Conservation (phyloP, 2,113 vertebrate genomes). For the Martes martes region DNA sequence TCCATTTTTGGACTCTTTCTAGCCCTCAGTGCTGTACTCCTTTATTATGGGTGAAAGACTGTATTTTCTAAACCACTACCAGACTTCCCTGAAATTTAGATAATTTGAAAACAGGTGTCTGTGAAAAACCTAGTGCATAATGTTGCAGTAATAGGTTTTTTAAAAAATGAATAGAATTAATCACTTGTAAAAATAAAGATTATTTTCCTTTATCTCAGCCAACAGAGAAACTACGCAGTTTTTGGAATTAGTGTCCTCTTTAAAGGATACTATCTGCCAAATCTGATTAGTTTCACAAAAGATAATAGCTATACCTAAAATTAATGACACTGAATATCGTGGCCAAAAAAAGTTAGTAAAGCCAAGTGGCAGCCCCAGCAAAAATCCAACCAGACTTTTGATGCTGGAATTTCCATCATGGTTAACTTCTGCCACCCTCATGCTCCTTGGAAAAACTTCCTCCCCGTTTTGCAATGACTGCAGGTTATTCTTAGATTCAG, state of each 20-base stretch:
- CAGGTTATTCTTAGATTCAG: constrained; percentile 66
- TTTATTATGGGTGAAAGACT: neutral
- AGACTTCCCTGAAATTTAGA: neutral
- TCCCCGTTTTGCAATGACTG: constrained; percentile 18
- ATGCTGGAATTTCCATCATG: neutral
- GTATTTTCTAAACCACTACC: neutral
- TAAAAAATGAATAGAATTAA: neutral
- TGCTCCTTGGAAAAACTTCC: constrained; percentile 40
- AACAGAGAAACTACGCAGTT: neutral
- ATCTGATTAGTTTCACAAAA: neutral
- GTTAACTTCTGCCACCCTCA: constrained; percentile 39
- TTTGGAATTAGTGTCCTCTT: constrained; percentile 24
- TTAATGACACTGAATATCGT: neutral
- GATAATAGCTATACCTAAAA: neutral
- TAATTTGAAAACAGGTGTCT: neutral
- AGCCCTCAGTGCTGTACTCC: neutral
- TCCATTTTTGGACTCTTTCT: neutral
- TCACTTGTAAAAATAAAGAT: constrained; percentile 22
- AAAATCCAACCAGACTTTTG: neutral
- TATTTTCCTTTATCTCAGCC: neutral
- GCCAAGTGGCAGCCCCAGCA: neutral
- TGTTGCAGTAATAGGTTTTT: neutral
- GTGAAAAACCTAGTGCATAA: neutral
- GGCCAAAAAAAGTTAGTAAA: neutral
- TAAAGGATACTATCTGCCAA: neutral